phyloP scores from a whole-genome alignment of 1,140 invertebrate species.

The Tyrophagus putrescentiae region DNA sequence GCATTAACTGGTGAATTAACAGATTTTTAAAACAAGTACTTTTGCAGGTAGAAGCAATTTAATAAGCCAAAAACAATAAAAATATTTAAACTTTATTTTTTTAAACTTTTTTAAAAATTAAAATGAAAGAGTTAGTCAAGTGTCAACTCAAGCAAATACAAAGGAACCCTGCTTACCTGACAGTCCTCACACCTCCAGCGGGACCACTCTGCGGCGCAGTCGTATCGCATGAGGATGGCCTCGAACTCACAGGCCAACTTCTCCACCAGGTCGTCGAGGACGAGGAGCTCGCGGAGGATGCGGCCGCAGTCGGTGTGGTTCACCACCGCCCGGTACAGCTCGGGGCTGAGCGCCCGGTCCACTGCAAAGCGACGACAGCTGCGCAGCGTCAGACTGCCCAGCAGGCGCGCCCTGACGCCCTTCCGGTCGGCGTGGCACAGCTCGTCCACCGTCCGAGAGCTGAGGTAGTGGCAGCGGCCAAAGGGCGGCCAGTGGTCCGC shows the following conservation, averaged over 20 bases:
- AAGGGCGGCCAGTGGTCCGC: no score
- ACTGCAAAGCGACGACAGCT: background rate
- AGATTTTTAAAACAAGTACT: no score
- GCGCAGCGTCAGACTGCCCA: background rate
- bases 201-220: conserved; percentile 25
- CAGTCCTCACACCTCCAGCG: conserved; percentile 26
- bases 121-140: no score
- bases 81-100: no score
- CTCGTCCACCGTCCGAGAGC: background rate
- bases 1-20: no score
- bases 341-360: background rate
- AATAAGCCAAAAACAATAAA: no score
- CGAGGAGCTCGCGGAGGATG: conserved; percentile 1
- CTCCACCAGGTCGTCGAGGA: conserved; percentile 19
- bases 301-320: background rate
- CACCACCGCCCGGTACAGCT: conserved; percentile 3
- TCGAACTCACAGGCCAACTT: conserved; percentile 20
- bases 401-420: background rate
- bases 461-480: background rate
- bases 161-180: conserved; percentile 21
- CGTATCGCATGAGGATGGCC: conserved; percentile 22
- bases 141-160: no score
- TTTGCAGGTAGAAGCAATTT: no score
- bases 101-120: no score
- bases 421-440: background rate